Evolutionary conservation across 2,113 vertebrate species (phyloP).

Genomic region (Lynx canadensis): DNA sequence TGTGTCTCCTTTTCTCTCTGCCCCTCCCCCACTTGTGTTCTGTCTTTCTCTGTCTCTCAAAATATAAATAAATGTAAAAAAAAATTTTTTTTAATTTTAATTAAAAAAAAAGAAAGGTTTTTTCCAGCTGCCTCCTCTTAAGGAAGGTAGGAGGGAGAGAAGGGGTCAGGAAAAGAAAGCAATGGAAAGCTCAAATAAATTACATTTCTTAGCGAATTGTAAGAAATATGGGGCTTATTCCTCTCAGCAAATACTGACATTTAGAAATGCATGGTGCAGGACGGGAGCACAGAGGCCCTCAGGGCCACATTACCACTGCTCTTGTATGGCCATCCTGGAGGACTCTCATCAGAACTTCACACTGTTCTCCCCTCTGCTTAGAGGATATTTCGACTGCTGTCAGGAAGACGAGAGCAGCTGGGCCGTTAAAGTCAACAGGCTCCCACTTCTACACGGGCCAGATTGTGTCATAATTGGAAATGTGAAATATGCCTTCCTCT

Average conservation of each 20-base stretch:
- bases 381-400: constrained; percentile 57
- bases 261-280: not conserved
- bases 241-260: not conserved
- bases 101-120: no score
- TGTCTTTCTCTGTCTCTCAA: no score
- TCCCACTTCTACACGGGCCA: constrained; percentile 49
- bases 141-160: not conserved
- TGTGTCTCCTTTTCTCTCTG: no score
- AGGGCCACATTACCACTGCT: constrained; percentile 7
- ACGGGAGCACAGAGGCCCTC: not conserved
- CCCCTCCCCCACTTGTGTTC: no score
- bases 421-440: constrained; percentile 65
- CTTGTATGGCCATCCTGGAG: constrained; percentile 58
- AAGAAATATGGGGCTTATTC: not conserved
- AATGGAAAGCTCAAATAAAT: not conserved
- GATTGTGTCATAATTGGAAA: constrained; percentile 62
- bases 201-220: not conserved
- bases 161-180: not conserved
- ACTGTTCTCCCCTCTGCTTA: constrained; percentile 15
- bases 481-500: constrained; percentile 50
- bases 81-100: no score
- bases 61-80: no score
- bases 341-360: constrained; percentile 55
- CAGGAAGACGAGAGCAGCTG: constrained; percentile 66
- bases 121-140: not conserved